Percentiles rank a stretch among this genome's conserved stretches.
phyloP scores from a whole-genome alignment of 2,888 invertebrate genomes.

The Mythimna impura region DNA sequence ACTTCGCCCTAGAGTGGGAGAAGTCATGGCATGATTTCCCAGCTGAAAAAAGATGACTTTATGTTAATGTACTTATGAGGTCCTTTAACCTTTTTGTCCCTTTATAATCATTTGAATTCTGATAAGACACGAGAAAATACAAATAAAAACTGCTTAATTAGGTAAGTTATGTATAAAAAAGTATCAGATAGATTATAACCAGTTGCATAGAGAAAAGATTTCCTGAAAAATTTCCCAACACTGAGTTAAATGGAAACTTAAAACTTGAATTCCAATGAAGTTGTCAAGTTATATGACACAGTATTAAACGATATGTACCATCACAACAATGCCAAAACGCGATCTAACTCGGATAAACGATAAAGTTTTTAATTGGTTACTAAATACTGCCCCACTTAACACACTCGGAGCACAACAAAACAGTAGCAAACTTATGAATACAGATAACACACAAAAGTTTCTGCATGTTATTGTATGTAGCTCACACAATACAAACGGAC shows the following conservation, averaged over 20 bases:
- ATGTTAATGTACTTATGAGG: too few relatives aligned
- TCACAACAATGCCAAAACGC: conserved; percentile 17
- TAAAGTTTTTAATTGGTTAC: conserved; percentile 36
- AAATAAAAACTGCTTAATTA: neutral
- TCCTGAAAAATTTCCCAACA: neutral
- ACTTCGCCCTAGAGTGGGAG: too few relatives aligned
- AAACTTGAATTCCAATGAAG: conserved; percentile 1
- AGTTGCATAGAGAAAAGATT: neutral
- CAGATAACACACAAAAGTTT: conserved; percentile 35
- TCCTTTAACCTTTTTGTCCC: too few relatives aligned
- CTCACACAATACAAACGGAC: conserved; percentile 52
- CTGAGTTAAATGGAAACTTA: neutral
- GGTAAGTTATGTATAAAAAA: neutral
- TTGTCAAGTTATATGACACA: neutral
- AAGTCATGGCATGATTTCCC: too few relatives aligned
- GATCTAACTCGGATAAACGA: conserved; percentile 11
- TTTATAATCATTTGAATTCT: too few relatives aligned
- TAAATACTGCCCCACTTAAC: conserved; percentile 12
- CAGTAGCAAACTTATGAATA: conserved; percentile 32
- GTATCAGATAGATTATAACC: too few relatives aligned
- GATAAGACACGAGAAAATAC: too few relatives aligned
- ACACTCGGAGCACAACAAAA: conserved; percentile 18
- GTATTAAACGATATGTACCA: conserved; percentile 3
- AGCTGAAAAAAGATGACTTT: too few relatives aligned
- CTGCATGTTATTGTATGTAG: conserved; percentile 42